Evolutionary conservation across 1,140 invertebrate species (phyloP).

Genomic region (Zaprionus taronus): DNA sequence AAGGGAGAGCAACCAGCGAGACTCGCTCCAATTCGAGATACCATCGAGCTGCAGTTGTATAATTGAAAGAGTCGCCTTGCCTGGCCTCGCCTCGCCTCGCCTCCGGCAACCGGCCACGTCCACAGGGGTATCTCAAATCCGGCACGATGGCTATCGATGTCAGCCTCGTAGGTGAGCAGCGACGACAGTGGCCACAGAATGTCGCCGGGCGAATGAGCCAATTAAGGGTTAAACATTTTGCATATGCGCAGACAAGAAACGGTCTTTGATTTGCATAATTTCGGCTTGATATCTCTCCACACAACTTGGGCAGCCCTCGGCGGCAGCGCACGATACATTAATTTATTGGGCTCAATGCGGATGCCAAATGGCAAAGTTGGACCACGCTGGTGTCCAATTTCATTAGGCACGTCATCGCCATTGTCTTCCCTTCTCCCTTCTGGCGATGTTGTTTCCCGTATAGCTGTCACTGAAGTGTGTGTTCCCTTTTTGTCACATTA

Average conservation of each 20-base stretch:
- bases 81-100: conserved; percentile 33
- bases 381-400: conserved; percentile 80
- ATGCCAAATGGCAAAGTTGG: conserved; percentile 19
- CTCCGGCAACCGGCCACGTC: not conserved
- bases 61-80: conserved; percentile 65
- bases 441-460: conserved; percentile 59
- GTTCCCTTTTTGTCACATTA: conserved; percentile 75
- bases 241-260: conserved; percentile 56
- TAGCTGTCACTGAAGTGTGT: conserved; percentile 81
- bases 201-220: conserved; percentile 64
- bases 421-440: conserved; percentile 14
- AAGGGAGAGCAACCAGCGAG: not conserved
- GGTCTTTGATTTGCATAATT: conserved; percentile 78
- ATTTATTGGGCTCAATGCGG: conserved; percentile 42
- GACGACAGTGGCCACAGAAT: conserved; percentile 52
- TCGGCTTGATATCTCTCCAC: conserved; percentile 52
- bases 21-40: conserved; percentile 33
- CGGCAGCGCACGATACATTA: conserved; percentile 53
- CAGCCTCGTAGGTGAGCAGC: conserved; percentile 67
- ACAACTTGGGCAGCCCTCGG: conserved; percentile 16
- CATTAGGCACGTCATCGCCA: conserved; percentile 72
- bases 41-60: conserved; percentile 8
- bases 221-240: conserved; percentile 82
- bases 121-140: conserved; percentile 45
- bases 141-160: conserved; percentile 75